phyloP scores from a whole-genome alignment of 2,888 invertebrate genomes.

The Eupithecia pulchellata region DNA sequence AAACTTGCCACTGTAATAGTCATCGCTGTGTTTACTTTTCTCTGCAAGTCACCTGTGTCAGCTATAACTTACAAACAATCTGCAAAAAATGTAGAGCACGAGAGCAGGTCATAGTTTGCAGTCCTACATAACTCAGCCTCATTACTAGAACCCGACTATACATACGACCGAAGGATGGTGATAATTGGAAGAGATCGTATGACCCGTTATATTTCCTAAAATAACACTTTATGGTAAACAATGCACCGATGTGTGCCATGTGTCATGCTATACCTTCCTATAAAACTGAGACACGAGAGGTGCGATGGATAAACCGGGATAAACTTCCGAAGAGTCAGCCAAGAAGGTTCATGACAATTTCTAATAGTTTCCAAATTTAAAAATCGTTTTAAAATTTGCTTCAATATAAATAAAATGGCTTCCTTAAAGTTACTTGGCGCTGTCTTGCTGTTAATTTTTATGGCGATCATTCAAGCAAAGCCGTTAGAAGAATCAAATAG shows the following conservation, averaged over 20 bases:
- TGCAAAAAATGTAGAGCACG: conserved; percentile 41
- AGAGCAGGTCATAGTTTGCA: conserved; percentile 38
- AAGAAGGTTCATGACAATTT: conserved; percentile 6
- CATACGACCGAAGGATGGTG: conserved; percentile 65
- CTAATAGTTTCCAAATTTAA: neutral
- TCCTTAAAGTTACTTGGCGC: conserved; percentile 52
- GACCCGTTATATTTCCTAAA: conserved; percentile 80
- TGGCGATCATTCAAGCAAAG: conserved; percentile 53
- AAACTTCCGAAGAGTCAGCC: conserved; percentile 50
- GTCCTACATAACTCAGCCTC: conserved; percentile 34
- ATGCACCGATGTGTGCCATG: conserved; percentile 81
- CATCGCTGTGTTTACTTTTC: conserved; percentile 25
- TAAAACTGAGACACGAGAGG: conserved; percentile 62
- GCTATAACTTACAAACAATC: conserved; percentile 14
- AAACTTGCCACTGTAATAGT: conserved; percentile 10
- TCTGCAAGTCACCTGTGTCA: conserved; percentile 12
- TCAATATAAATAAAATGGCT: conserved; percentile 42
- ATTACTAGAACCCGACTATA: conserved; percentile 57
- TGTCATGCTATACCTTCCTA: conserved; percentile 71
- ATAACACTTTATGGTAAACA: conserved; percentile 72
- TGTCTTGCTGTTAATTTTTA: conserved; percentile 50
- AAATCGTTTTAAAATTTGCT: neutral
- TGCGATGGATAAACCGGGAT: conserved; percentile 62
- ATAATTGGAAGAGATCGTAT: conserved; percentile 76
- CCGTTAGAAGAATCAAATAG: conserved; percentile 53